phyloP scores from a whole-genome alignment of 2,797 vertebrate species.

The Schizopygopsis pylzovi region DNA sequence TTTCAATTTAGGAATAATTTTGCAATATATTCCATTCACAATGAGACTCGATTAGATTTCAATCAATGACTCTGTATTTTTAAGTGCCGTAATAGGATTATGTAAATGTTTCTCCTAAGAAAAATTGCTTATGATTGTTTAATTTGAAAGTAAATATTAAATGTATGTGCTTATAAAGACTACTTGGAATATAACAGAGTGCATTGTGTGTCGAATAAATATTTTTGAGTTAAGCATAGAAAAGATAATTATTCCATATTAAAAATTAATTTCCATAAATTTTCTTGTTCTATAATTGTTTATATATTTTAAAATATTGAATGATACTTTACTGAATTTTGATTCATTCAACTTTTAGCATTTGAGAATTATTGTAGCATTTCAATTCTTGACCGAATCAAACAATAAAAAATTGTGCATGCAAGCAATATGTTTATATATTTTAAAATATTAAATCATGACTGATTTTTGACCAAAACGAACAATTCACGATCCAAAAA shows the following conservation, averaged over 20 bases:
- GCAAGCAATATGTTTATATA: background rate
- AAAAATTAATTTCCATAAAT: background rate
- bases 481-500: background rate
- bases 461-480: background rate
- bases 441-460: background rate
- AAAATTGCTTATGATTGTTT: background rate
- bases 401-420: background rate
- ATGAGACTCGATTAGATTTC: background rate
- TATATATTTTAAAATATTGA: background rate
- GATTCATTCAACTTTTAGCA: background rate
- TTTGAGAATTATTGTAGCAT: no score
- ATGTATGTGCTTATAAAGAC: no score
- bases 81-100: background rate
- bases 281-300: background rate
- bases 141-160: background rate
- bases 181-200: no score
- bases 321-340: background rate
- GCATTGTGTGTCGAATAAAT: background rate
- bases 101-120: background rate
- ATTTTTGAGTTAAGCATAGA: background rate
- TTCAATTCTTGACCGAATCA: background rate
- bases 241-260: background rate
- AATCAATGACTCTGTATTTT: background rate
- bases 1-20: background rate
- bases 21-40: background rate